Evolutionary conservation across 2,797 vertebrate genomes (phyloP).

Genomic region (Danio aesculapii): DNA sequence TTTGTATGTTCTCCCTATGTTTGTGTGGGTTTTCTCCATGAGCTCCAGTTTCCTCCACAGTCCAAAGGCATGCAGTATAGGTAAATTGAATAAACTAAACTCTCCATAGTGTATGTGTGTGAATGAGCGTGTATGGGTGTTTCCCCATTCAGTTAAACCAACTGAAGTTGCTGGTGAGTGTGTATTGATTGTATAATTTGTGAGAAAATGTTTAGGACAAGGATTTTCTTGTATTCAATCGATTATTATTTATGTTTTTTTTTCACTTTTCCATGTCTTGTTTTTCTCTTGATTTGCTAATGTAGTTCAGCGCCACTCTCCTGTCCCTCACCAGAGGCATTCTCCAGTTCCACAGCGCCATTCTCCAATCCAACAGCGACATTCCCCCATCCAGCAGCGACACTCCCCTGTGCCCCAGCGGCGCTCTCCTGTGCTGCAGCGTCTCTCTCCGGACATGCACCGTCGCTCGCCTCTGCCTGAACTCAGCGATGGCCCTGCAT

Average conservation of each 20-base stretch:
- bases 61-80: no score
- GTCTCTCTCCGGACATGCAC: slow-evolving; percentile 85
- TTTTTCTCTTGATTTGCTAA: not conserved
- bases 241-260: not conserved
- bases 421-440: slow-evolving; percentile 84
- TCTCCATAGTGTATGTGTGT: no score
- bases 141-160: no score
- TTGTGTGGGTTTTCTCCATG: no score
- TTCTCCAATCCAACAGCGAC: slow-evolving; percentile 83
- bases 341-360: slow-evolving; percentile 86
- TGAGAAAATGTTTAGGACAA: no score
- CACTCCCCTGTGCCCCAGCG: slow-evolving; percentile 85
- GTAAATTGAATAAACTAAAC: no score
- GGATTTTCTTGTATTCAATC: not conserved
- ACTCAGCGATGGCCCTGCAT: slow-evolving; percentile 81
- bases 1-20: no score
- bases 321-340: slow-evolving; percentile 86
- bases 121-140: no score
- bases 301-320: slow-evolving; percentile 85
- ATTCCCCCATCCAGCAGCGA: slow-evolving; percentile 81
- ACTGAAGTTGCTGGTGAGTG: no score
- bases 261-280: slow-evolving; percentile 18
- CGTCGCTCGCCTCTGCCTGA: slow-evolving; percentile 84
- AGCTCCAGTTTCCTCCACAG: no score
- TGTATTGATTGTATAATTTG: no score